Percentiles rank a stretch among this genome's conserved stretches.
These are phyloP conservation scores for Nemurella pictetii DNA, from an alignment of 2,888 invertebrate species.

Conservation along the genomic window DNA sequence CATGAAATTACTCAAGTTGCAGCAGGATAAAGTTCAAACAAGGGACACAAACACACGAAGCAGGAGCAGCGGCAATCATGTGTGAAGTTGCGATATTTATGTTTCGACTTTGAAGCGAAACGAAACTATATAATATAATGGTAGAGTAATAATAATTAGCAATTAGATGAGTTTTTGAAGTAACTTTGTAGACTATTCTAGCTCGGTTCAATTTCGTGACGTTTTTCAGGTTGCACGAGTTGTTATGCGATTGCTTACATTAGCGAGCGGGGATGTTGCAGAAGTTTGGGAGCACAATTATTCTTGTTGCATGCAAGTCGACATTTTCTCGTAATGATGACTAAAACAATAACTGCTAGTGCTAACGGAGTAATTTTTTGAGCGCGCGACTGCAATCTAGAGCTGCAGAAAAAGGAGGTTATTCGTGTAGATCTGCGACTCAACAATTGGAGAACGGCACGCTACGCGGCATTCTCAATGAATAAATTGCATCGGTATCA, in stretches of 20 bases:
- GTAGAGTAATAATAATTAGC: background rate
- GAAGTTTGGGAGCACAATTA: background rate
- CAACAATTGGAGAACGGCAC: background rate
- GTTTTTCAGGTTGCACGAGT: background rate
- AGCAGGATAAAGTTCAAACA: background rate
- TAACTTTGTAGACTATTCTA: background rate
- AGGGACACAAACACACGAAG: background rate
- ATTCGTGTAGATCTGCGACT: background rate
- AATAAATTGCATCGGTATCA: background rate
- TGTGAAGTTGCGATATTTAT: background rate
- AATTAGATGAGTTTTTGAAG: background rate
- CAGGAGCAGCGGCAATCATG: background rate
- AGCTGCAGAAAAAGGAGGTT: background rate
- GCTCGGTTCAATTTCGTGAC: background rate
- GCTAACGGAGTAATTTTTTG: background rate
- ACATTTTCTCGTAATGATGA: background rate
- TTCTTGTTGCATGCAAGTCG: background rate
- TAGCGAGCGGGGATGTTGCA: background rate
- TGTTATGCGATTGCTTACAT: background rate
- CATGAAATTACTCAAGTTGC: conserved; percentile 10
- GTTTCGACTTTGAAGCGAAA: background rate
- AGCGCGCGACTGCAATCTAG: background rate
- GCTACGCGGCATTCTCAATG: too few relatives aligned
- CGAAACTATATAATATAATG: background rate
- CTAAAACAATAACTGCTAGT: background rate